Evolutionary conservation across 2,113 vertebrate species (phyloP), one percentile per base, ranked within the genome.

Genomic region (Zosterops pallidus): DNA sequence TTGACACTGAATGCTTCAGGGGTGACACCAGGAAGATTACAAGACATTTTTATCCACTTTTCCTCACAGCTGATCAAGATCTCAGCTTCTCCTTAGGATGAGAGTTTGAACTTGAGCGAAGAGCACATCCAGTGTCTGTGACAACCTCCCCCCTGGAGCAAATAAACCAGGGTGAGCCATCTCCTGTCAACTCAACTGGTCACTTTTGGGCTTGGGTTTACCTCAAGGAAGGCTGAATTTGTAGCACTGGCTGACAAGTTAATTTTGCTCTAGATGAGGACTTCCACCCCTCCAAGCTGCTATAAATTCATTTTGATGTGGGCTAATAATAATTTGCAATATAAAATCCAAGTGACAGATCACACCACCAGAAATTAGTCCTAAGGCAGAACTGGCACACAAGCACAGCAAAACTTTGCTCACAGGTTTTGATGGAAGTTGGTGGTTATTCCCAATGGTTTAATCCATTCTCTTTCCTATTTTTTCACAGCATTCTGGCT

Each of bases 161-260:
- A 53, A 88, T 44, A 79, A 83, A 91, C 91, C 77, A 78, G 74
- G 28, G 87, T 9, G 59, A 82, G 39, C 47, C 69, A 83, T 23
- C 69, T 14, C 41, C 11, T 9, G 59, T 67, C 90, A 90, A 29
- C 82, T 74, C 87, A 65, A 23, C 63, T 69, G 25, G 92, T 74
- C 31, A 2, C 78, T 90, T n/a, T 6, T 39, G 67, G 70, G 22
- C 80, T 72, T 69, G 80, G 84, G 11, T 57, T 79, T 35, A 62
- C 57, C 70, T 90, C 41, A 12, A 62, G 75, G 39, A 67, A 85
- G 59, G 78, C 69, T 91, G 5, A 9, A 56, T 71, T 37, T 81
- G 76, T 14, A 87, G 81, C 83, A 29, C 65, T 69, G 81, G 42
- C 33, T 85, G 87, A 88, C 71, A 95, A 70, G 59, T 90, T 76